Evolutionary conservation across 2,888 invertebrate genomes (phyloP).

Genomic region (Villa cingulata): DNA sequence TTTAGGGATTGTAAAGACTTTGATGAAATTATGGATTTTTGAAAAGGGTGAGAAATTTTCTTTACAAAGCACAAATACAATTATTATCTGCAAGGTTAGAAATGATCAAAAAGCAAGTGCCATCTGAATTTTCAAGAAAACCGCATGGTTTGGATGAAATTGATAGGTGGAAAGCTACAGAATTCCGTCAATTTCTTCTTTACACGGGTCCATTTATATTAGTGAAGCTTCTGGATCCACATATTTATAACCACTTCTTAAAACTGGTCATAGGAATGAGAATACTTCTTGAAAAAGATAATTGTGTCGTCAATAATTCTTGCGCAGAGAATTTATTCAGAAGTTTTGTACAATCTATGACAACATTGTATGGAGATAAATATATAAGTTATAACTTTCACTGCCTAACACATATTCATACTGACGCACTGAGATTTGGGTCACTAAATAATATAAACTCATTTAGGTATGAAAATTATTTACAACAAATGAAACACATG

Average conservation of each 20-base stretch:
- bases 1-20: not conserved
- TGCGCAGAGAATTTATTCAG: not conserved
- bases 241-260: not conserved
- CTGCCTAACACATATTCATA: not conserved
- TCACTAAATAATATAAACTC: too few relatives aligned
- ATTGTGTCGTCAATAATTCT: too few relatives aligned
- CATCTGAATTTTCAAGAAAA: not conserved
- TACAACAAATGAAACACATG: too few relatives aligned
- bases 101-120: not conserved
- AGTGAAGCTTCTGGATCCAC: not conserved
- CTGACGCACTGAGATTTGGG: not conserved
- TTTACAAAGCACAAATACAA: not conserved
- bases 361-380: not conserved
- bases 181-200: constrained; percentile 9
- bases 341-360: not conserved
- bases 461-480: too few relatives aligned
- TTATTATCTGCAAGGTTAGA: not conserved
- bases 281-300: too few relatives aligned
- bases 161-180: constrained; percentile 6
- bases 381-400: not conserved
- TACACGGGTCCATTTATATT: not conserved
- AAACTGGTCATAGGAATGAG: too few relatives aligned
- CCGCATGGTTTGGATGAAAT: not conserved
- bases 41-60: not conserved
- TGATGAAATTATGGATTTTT: not conserved